A percentile compares a stretch with the other conserved stretches of the same genome.
These are phyloP conservation scores for Cyphomyrus plagiostoma DNA, from an alignment of 2,113 vertebrate species.

Conservation along the genomic window DNA sequence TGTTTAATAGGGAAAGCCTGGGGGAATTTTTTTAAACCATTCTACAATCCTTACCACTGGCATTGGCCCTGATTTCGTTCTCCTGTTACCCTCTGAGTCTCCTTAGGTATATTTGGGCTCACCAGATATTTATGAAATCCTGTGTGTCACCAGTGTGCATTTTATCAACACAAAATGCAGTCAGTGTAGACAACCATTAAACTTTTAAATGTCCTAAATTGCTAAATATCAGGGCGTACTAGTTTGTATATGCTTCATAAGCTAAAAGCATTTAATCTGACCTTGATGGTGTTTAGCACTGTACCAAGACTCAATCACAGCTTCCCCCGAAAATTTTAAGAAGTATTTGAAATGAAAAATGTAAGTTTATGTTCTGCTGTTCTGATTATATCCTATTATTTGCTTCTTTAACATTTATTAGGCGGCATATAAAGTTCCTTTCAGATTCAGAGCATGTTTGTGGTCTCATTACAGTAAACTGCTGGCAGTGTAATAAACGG, in stretches of 20 bases:
- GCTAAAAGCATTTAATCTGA: neutral
- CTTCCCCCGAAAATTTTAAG: neutral
- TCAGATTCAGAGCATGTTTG: neutral
- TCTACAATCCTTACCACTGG: conserved; percentile 10
- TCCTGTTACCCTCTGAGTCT: neutral
- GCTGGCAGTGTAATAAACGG: neutral
- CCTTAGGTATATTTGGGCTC: neutral
- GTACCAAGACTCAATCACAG: neutral
- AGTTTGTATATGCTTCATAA: neutral
- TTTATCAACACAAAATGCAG: neutral
- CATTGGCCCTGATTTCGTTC: conserved; percentile 10
- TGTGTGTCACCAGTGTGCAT: neutral
- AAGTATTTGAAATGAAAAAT: neutral
- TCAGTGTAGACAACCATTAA: neutral
- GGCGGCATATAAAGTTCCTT: neutral
- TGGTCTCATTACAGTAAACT: neutral
- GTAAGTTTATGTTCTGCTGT: neutral
- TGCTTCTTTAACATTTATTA: neutral
- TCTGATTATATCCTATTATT: neutral
- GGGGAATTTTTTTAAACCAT: neutral
- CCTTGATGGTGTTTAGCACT: neutral
- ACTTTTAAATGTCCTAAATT: neutral
- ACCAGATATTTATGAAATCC: neutral
- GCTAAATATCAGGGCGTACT: neutral
- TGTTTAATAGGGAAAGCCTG: neutral